Evolutionary conservation across 2,113 vertebrate genomes (phyloP), one percentile per base, ranked within the genome.

Genomic region (Labeo catla): DNA sequence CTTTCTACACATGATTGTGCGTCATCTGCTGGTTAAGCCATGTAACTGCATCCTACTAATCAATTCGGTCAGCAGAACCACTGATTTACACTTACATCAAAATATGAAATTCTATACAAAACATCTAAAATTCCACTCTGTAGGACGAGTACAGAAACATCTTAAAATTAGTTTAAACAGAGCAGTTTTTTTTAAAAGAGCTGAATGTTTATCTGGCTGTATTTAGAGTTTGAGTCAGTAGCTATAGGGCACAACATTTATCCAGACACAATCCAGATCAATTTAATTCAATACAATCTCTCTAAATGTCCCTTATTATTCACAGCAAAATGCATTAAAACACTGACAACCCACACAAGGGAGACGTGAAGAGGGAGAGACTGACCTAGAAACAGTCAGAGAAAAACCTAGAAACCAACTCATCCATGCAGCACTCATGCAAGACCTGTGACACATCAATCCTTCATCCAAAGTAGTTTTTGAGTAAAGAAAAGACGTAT

Each of bases 11-110:
- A 89, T 83, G 36, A 84, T 73, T 90, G 93, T 94, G 92, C 94
- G 85, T 96, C 95, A 96, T 95, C 96, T 97, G 88, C 95, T 97
- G 96, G 96, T 57, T 90, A 81, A 13, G 1, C 6, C 13, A 23
- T 84, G 92, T 52, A 93, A 93, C 66, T 76, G 84, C 76, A 11
- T 70, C 39, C 43, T 21, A 63, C 6, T 47, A 5, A 65, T 19
- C 3, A 43, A 19, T 6, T 1, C 49, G 8, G 10, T 21, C 68
- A 4, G 15, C 21, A 43, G 4, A 72, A 45, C 39, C 16, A 72
- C 19, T 39, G 34, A 68, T 23, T 34, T 50, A 86, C 36, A 73
- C 59, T 81, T 6, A 50, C 21, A 34, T 77, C 5, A 34, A 16
- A 54, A 54, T 63, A 81, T 23, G 1, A 1, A 45, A 81, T 63